These are phyloP conservation scores for Hippocampus guttulatus DNA, from an alignment of 2,113 vertebrate genomes.

Conservation along the genomic window DNA sequence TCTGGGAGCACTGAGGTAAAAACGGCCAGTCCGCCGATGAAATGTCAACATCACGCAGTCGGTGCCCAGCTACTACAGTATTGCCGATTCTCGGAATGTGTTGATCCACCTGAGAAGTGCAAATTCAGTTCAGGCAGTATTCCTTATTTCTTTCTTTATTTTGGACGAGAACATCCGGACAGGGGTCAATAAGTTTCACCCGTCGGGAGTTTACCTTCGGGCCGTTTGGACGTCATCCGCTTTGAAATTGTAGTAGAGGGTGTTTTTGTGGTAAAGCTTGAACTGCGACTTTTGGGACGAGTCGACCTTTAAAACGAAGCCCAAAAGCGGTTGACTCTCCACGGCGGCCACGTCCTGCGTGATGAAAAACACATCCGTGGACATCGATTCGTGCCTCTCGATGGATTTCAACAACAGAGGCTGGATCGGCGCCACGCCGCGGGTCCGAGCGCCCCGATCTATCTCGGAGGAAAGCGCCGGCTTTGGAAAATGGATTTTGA, in stretches of 20 bases:
- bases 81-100: conserved; percentile 88
- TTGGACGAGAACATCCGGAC: too few species aligned
- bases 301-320: conserved; percentile 85
- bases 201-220: conserved; percentile 75
- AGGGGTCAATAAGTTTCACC: not conserved
- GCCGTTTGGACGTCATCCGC: conserved; percentile 85
- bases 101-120: conserved; percentile 84
- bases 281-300: conserved; percentile 75
- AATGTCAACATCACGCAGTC: conserved; percentile 1
- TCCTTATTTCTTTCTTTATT: too few species aligned
- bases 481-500: too few species aligned
- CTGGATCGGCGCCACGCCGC: not conserved
- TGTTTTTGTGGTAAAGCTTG: conserved; percentile 91
- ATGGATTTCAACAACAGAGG: not conserved
- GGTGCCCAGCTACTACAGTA: conserved; percentile 70
- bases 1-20: conserved; percentile 42
- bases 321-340: conserved; percentile 92
- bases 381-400: not conserved
- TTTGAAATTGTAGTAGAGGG: conserved; percentile 88
- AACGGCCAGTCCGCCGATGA: not conserved
- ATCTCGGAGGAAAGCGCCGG: too few species aligned
- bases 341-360: conserved; percentile 90
- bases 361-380: conserved; percentile 1
- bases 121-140: not conserved
- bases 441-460: not conserved